Evolutionary conservation across 2,888 invertebrate genomes (phyloP), one percentile per base, ranked within the genome.

Genomic region (Drosophila limbata): DNA sequence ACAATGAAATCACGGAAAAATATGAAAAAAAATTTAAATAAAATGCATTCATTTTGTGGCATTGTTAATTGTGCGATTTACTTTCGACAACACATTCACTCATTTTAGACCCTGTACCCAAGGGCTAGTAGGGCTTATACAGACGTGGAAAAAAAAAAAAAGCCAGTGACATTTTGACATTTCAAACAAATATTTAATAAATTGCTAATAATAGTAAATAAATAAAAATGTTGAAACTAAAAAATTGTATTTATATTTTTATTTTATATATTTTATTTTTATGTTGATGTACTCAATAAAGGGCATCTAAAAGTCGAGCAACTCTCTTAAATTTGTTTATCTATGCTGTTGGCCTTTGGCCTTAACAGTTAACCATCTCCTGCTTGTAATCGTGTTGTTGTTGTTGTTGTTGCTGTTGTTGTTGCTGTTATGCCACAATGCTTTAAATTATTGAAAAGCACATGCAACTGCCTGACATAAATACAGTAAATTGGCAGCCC

Each of bases 371-470:
- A 55, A 63, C 69, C 50, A 17, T 35, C 44, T 3, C 28, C 15
- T 40, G 39, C 9, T 48, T 40, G 25, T 25, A 3, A 25, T 6
- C 25, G 25, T 15, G 19, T 42, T 40, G 9, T 9, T 40, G 42
- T 11, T 19, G 42, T 15, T 47, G 45, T 10, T 47, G 28, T 50
- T 33, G 56, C 75, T 40, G 9, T 9, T 40, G 42, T 11, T 19
- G 42, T 15, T 47, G 45, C 4, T 47, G 28, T 50, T 33, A n/a
- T n/a, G 56, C 75, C n/a, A n/a, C 69, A 74, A 69, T 0, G 75
- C 64, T 39, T 85, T 85, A 73, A 85, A 84, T 84, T 84, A 78
- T 84, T 84, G 28, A 80, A 84, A 81, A 81, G 53, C 60, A 33
- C 61, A 61, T 37, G 61, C 48, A 72, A 50, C 53, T 51, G 52